Base-by-base conservation (phyloP, 1,140 invertebrate species). In the Andricus grossulariae region DNA sequence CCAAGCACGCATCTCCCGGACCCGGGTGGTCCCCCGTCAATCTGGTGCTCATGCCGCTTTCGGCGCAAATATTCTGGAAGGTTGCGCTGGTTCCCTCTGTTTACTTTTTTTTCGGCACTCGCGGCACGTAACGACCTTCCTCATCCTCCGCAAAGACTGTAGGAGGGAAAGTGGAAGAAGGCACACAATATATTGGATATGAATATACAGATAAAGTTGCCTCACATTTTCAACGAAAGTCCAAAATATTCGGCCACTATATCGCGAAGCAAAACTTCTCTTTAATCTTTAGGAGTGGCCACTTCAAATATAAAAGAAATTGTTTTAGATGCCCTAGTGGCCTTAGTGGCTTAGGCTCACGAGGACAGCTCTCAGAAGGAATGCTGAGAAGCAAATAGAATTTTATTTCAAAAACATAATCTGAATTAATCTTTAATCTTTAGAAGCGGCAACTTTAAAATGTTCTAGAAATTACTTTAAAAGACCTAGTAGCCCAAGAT, bases 11-110 rank as follows among this genome's bases (percentile, higher is more conserved):
- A 80, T 82, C 80, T 82, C 84, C 77, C 71, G 82, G 84, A 70
- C 72, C 79, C 84, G 84, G 85, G 85, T 86, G 85, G 85, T 86
- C 85, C 76, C 75, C 83, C 84, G 85, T 86, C 85, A 86, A 86
- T 86, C 85, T 85, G 76, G 71, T 85, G 83, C 77, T 86, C 85
- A 85, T 79, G 83, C 84, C 74, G 78, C 85, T 85, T 86, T 86
- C 84, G 85, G 83, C 85, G 80, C 85, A 86, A 86, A 86, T 86
- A 86, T 86, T 78, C 80, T 76, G 39, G 39, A 45, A 45, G 39
- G 39, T 45, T 45, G 71, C 32, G 74, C 15, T 39, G 72, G 54
- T 54, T 21, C 50, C 18, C 54, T 80, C 55, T 71, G 16, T 50
- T 54, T 80, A 55, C 50, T 71, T 75, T 54, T 79, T 76, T 73